Evolutionary conservation across 2,113 vertebrate genomes (phyloP).

Genomic region (Anarhynchus alexandrinus): DNA sequence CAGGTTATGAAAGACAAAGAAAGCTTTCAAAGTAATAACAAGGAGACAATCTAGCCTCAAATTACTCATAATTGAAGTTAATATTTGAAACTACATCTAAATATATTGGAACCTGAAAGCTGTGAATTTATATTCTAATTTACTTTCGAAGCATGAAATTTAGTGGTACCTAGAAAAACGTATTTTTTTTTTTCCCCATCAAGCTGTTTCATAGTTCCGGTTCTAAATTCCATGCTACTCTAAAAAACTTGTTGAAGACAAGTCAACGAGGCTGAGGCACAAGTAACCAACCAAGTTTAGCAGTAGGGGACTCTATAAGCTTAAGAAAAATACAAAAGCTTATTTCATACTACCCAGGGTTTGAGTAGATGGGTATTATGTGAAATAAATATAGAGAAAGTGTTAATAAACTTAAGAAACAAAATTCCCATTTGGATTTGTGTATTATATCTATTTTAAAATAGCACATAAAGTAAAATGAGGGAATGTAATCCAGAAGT

Average conservation of each 20-base stretch:
- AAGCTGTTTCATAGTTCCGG: neutral
- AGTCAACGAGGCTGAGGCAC: neutral
- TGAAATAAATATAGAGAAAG: neutral
- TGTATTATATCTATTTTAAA: neutral
- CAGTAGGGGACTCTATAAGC: neutral
- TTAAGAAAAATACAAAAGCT: neutral
- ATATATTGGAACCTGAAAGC: constrained; percentile 2
- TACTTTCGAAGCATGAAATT: constrained; percentile 24
- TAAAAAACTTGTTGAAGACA: neutral
- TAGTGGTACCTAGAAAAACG: neutral
- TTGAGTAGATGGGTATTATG: neutral
- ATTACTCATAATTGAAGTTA: constrained; percentile 46
- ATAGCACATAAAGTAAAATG: neutral
- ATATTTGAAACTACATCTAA: constrained; percentile 46
- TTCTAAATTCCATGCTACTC: neutral
- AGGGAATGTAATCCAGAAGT: neutral
- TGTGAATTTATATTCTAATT: constrained; percentile 18
- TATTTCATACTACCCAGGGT: neutral
- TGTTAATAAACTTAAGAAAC: neutral
- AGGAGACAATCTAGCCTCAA: constrained; percentile 29
- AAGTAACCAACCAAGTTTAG: neutral
- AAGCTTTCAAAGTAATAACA: constrained; percentile 23
- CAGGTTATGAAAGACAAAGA: constrained; percentile 47
- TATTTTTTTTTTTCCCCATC: neutral
- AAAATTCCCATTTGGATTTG: neutral